Conservation (phyloP, 2,113 vertebrate species). For the Hypocryptadius cinnamomeus region DNA sequence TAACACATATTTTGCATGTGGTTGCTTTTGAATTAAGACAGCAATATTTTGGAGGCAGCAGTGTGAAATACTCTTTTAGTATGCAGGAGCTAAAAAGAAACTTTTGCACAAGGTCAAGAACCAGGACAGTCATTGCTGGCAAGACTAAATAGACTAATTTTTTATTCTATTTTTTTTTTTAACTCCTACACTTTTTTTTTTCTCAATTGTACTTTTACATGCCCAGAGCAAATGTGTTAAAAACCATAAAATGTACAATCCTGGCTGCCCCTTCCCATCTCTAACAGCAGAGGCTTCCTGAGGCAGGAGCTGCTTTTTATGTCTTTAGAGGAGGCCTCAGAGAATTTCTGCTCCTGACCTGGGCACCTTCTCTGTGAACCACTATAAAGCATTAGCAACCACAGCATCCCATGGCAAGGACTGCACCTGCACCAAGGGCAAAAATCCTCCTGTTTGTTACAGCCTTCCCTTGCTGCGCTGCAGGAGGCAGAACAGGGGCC, state of each 20-base stretch:
- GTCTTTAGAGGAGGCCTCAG: background rate
- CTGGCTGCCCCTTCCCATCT: background rate
- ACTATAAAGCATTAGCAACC: background rate
- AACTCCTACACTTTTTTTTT: background rate
- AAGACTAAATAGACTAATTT: background rate
- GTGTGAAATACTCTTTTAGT: background rate
- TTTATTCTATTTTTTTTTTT: background rate
- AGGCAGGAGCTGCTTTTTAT: background rate
- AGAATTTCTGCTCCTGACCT: background rate
- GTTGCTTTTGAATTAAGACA: background rate
- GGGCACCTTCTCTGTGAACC: background rate
- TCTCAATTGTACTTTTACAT: background rate
- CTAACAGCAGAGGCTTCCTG: background rate
- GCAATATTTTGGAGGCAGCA: background rate
- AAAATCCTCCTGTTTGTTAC: background rate
- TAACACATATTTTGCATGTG: background rate
- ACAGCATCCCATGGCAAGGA: background rate
- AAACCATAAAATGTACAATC: background rate
- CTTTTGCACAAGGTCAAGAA: background rate
- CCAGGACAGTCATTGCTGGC: background rate
- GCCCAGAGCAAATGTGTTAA: background rate
- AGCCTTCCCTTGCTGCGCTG: background rate
- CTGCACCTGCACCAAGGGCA: background rate
- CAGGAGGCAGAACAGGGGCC: background rate
- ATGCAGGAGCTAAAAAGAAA: background rate